Base-by-base conservation (phyloP, 1,140 invertebrate species). In the Ostrea edulis region DNA sequence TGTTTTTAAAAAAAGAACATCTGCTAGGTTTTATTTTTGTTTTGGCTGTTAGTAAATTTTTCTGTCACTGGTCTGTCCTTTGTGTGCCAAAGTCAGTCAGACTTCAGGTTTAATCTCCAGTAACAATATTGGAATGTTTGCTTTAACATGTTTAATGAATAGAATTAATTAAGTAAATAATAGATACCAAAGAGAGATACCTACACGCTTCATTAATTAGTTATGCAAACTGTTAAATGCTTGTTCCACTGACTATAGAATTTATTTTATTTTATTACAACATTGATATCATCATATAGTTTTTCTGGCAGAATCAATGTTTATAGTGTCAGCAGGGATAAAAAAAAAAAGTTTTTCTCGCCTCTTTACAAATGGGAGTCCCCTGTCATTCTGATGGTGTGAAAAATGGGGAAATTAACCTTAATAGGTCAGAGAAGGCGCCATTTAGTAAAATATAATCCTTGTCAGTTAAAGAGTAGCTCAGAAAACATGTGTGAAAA, bases 201-300 rank as follows among this genome's bases (percentile, higher is more conserved):
- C 22, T 71, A 11, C 68, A 77, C 29, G 68, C 68, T 25, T 77
- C 68, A 77, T 77, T 77, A 77, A 77, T 77, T 77, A 25, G 68
- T 77, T 77, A 29, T 77, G 68, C 68, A 77, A 29, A 77, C 68
- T 77, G 68, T 77, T 77, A 77, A 77, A 29, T 29, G 68, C 68
- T 35, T 8, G 0, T 11, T 71, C 22, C 12, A 71, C 12, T 7
- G 29, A 22, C 22, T 44, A 77, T 77, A 35, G 68, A 29, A 44
- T 77, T 25, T 77, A 25, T 77, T 77, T 9, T 29, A 12, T 25
- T 62, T 62, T 62, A 62, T 77, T 77, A 77, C 25, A 77, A 2
- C 25, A 35, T 77, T 77, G 29, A 77, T 77, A 77, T 77, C 68
- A 77, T 77, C 29, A 12, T 20, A 62, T 62, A 29, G 29, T 25